Percentiles rank a stretch among this genome's conserved stretches.
Evolutionary conservation across 1,140 invertebrate genomes (phyloP).

Genomic region (Riptortus pedestris): DNA sequence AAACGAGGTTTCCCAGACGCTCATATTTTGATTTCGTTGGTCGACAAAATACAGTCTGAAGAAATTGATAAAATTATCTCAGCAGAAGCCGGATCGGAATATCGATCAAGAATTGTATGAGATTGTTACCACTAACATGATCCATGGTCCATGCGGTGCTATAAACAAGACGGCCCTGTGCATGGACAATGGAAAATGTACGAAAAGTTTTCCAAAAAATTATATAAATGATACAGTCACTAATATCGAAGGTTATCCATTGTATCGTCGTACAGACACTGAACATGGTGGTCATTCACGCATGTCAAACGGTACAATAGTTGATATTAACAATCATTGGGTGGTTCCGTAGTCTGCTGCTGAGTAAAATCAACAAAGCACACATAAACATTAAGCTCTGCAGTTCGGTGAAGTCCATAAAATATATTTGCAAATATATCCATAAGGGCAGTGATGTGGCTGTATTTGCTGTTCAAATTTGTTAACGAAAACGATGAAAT

Average conservation of each 20-base stretch:
- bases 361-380: constrained; percentile 34
- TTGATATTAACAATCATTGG: constrained; percentile 35
- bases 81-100: constrained; percentile 25
- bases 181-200: constrained; percentile 41
- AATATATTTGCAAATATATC: constrained; percentile 40
- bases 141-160: constrained; percentile 40
- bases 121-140: constrained; percentile 38
- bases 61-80: constrained; percentile 30
- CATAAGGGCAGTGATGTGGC: constrained; percentile 36
- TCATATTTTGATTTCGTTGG: constrained; percentile 35
- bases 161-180: constrained; percentile 36
- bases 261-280: constrained; percentile 32
- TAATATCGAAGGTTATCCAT: constrained; percentile 36
- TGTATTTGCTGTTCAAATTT: constrained; percentile 33
- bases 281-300: constrained; percentile 23
- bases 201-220: constrained; percentile 37
- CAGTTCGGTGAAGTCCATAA: constrained; percentile 31
- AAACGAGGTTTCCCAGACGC: constrained; percentile 40
- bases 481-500: constrained; percentile 31
- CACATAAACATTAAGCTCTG: constrained; percentile 9
- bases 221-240: constrained; percentile 33
- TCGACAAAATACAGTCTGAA: constrained; percentile 28
- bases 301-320: constrained; percentile 4
- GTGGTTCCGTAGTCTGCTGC: constrained; percentile 37
- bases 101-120: constrained; percentile 32